phyloP scores from a whole-genome alignment of 2,113 vertebrate species.

The Campylorhamphus procurvoides region DNA sequence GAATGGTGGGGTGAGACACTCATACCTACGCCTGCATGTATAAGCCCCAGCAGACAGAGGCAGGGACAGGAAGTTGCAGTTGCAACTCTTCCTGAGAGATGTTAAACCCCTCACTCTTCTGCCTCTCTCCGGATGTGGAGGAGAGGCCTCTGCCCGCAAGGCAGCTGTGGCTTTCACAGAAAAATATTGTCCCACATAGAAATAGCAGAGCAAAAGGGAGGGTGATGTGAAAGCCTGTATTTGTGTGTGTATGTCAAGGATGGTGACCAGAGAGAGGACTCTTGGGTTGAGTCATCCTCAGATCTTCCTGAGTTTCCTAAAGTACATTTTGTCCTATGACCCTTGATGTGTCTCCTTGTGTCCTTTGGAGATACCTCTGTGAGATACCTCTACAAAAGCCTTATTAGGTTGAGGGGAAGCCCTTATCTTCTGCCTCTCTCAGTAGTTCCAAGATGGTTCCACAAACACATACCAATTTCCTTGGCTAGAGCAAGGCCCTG shows the following conservation, averaged over 20 bases:
- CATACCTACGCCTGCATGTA: rapidly evolving
- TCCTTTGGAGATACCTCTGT: background rate
- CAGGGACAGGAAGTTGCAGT: conserved; percentile 11
- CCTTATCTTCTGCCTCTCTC: background rate
- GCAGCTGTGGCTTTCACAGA: background rate
- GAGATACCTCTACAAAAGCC: background rate
- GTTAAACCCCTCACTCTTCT: conserved; percentile 2
- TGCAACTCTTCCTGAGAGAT: conserved; percentile 24
- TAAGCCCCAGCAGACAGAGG: background rate
- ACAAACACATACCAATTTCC: conserved; percentile 76
- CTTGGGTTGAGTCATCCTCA: background rate
- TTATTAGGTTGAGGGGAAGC: background rate
- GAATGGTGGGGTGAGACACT: background rate
- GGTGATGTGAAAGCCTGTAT: background rate
- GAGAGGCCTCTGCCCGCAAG: conserved; percentile 25
- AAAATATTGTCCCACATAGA: background rate
- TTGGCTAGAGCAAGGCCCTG: conserved; percentile 84
- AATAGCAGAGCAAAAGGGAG: background rate
- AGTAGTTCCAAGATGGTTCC: background rate
- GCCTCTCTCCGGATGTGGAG: conserved; percentile 8
- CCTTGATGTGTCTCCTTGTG: background rate
- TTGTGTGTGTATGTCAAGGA: background rate
- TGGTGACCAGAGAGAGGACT: background rate
- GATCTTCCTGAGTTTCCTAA: background rate
- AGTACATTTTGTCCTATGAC: background rate